Evolutionary conservation across 1,140 invertebrate species (phyloP), one percentile per base, ranked within the genome.

Genomic region (Probaryconus sp.): DNA sequence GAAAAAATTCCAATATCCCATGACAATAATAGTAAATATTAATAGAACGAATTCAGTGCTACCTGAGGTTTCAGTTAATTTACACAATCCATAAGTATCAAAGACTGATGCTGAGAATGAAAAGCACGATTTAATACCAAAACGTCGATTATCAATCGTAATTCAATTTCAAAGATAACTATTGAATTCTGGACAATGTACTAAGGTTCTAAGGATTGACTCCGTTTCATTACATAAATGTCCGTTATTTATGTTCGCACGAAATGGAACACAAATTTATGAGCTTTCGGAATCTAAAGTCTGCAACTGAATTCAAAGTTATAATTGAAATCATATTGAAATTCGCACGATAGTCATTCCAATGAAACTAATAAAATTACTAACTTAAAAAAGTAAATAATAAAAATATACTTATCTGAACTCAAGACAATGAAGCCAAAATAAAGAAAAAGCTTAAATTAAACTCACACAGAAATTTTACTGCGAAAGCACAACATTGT

Each of bases 391-490:
- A 17, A 45, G 5, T 64, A 58, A 56, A 50, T 60, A 61, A 73
- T 60, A 65, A 60, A 50, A 53, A 14, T 45, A 67, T 67, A 67
- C 70, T 73, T 73, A 73, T 67, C 70, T 67, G 61, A 40, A 53
- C 2, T 61, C n/a, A 40, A 56, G 58, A 58, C 0, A 10, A 58
- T 7, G 16, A 18, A 11, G 50, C 65, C 45, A 61, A 61, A 60
- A 38, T 33, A 60, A 50, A 47, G 40, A 24, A 3, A 55, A 21
- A 48, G 2, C n/a, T n/a, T n/a, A n/a, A n/a, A n/a, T n/a, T n/a
- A n/a, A n/a, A n/a, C n/a, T n/a, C n/a, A n/a, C n/a, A n/a, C n/a
- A n/a, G n/a, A n/a, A n/a, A n/a, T n/a, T n/a, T n/a, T n/a, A n/a
- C 1, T n/a, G 13, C 3, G 16, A 3, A 13, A 43, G 2, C 28